Percentiles rank a stretch among this genome's conserved stretches.
Evolutionary conservation across 2,888 invertebrate species (phyloP).

Genomic region (Ophion slaviceki): DNA sequence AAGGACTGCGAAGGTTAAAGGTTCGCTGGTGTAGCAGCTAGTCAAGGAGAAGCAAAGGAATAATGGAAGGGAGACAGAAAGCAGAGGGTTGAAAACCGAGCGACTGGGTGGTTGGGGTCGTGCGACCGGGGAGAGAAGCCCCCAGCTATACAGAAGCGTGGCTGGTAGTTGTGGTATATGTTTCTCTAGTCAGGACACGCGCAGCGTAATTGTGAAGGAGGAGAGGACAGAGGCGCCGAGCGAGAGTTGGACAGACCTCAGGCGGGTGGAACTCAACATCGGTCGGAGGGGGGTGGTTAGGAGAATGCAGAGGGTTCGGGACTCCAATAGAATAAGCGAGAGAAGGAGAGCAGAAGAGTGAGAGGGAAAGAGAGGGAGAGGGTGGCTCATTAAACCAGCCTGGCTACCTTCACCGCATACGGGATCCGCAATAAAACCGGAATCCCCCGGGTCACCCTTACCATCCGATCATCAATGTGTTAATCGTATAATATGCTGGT

Average conservation of each 20-base stretch:
- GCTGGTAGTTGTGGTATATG: slow-evolving; percentile 76
- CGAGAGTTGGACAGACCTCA: slow-evolving; percentile 59
- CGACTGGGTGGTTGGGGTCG: slow-evolving; percentile 55
- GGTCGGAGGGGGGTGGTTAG: slow-evolving; percentile 46
- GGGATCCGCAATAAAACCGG: slow-evolving; percentile 78
- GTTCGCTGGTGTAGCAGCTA: slow-evolving; percentile 40
- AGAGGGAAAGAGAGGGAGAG: background rate
- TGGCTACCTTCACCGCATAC: slow-evolving; percentile 79
- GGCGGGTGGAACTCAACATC: slow-evolving; percentile 66
- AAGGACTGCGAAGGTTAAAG: slow-evolving; percentile 52
- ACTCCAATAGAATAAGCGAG: slow-evolving; percentile 49
- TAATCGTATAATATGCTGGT: slow-evolving; percentile 72
- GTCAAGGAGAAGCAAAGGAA: slow-evolving; percentile 38
- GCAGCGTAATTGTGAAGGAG: slow-evolving; percentile 82
- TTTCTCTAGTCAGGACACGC: slow-evolving; percentile 82
- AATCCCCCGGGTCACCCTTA: slow-evolving; percentile 69
- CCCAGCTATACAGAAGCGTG: slow-evolving; percentile 49
- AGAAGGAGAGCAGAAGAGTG: slow-evolving; percentile 13
- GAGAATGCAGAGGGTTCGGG: slow-evolving; percentile 44
- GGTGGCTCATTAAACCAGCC: slow-evolving; percentile 76
- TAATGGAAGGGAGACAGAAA: slow-evolving; percentile 33
- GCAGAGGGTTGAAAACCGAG: slow-evolving; percentile 44
- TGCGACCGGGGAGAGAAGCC: slow-evolving; percentile 50
- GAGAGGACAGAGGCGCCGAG: slow-evolving; percentile 61
- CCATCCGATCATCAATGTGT: slow-evolving; percentile 77